Base-by-base conservation (phyloP, 2,888 invertebrate genomes). In the Ochropleura leucogaster region DNA sequence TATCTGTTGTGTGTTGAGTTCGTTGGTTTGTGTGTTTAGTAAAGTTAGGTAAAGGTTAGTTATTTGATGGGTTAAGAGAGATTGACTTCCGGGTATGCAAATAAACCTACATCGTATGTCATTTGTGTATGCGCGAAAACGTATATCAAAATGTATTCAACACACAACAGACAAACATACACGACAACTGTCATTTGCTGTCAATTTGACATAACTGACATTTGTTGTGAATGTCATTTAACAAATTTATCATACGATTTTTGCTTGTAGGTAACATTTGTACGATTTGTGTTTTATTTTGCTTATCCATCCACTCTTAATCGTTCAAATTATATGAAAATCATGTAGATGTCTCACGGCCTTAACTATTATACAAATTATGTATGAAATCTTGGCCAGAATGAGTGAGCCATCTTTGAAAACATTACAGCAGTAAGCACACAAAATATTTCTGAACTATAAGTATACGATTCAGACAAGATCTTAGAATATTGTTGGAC, bases 261-360 rank as follows among this genome's bases (percentile, higher is more conserved):
- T 89, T 84, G 89, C 90, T 91, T 91, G 87, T 92, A 90, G 89
- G 84, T 90, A 88, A 89, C 78, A 85, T 86, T 89, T 86, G 84
- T 89, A 87, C 82, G 82, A 85, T 79, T 85, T 79, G 86, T 85
- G 87, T 87, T 89, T 90, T 89, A 88, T 88, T 90, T 92, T 90
- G 91, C 91, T 91, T 89, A 90, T 88, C 89, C 89, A 90, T 91
- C 90, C 90, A 84, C 82, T 88, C 85, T 86, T 85, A 82, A 83
- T 87, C 86, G 86, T 83, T 88, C 79, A 86, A 87, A 86, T 85
- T 77, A 79, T 76, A 85, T 83, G 77, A 72, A 85, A 91, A 93
- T 92, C 92, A 91, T 92, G 91, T 92, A 91, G 88, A 88, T 72
- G 77, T 85, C 74, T 85, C 87, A 88, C 85, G 87, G 88, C 87